Percentiles rank a stretch among this genome's conserved stretches.
Evolutionary conservation across 2,113 vertebrate genomes (phyloP).

Genomic region (Bos taurus): DNA sequence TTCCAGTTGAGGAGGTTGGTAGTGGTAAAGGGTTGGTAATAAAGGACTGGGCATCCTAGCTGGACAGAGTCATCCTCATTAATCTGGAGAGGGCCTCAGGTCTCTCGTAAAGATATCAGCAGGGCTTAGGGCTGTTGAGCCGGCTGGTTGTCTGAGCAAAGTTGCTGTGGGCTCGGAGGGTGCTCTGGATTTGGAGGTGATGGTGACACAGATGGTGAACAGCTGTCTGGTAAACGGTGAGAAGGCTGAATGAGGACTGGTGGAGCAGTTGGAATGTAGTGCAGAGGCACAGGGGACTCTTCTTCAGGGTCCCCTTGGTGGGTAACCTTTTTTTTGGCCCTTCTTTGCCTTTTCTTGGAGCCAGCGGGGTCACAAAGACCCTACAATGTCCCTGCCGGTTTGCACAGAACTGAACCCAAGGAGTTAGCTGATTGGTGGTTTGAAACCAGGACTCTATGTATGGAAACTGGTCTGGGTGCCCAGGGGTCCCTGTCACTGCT

Average conservation of each 20-base stretch:
- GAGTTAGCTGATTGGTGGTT: neutral
- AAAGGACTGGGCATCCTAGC: neutral
- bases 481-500: neutral
- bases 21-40: neutral
- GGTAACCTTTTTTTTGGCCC: accelerated
- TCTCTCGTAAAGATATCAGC: neutral
- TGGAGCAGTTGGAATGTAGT: accelerated
- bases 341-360: neutral
- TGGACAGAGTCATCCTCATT: neutral
- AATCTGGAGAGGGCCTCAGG: neutral
- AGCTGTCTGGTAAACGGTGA: neutral
- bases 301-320: neutral
- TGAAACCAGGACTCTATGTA: neutral
- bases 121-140: neutral
- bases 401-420: neutral
- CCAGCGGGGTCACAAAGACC: neutral
- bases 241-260: neutral
- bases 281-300: neutral
- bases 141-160: neutral
- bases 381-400: neutral
- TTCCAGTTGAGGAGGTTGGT: neutral
- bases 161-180: accelerated
- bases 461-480: neutral
- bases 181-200: neutral
- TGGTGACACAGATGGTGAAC: neutral